phyloP scores from a whole-genome alignment of 1,140 invertebrate species.

The Drosophila yakuba region DNA sequence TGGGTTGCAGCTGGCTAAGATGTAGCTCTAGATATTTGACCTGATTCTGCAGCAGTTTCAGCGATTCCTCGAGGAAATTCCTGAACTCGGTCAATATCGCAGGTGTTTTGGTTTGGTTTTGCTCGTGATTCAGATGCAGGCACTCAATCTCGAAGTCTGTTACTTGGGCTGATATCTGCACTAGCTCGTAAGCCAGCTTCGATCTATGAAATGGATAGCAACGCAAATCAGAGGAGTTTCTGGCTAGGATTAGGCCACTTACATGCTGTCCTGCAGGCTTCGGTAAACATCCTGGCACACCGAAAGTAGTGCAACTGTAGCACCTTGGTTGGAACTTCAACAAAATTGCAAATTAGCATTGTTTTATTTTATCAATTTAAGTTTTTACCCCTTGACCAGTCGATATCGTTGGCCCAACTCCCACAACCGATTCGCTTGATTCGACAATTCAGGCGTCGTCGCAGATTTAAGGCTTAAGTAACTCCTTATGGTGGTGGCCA shows the following conservation, averaged over 20 bases:
- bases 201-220: neutral
- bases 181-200: neutral
- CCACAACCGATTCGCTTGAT: constrained; percentile 39
- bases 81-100: neutral
- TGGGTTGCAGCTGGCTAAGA: constrained; percentile 10
- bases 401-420: constrained; percentile 49
- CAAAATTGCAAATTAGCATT: neutral
- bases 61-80: neutral
- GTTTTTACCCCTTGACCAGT: constrained; percentile 41
- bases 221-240: neutral
- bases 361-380: neutral
- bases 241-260: neutral
- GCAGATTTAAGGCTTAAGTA: constrained; percentile 11
- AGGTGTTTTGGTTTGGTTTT: neutral
- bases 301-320: constrained; percentile 25
- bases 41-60: constrained; percentile 1
- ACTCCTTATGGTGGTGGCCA: constrained; percentile 12
- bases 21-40: constrained; percentile 11
- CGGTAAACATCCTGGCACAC: constrained; percentile 17
- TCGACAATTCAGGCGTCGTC: constrained; percentile 1
- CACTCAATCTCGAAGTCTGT: neutral
- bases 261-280: constrained; percentile 2
- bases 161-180: neutral
- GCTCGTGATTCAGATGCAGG: neutral
- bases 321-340: constrained; percentile 27